Base-by-base conservation (phyloP, 2,113 vertebrate genomes). In the Lichenostomus cassidix region DNA sequence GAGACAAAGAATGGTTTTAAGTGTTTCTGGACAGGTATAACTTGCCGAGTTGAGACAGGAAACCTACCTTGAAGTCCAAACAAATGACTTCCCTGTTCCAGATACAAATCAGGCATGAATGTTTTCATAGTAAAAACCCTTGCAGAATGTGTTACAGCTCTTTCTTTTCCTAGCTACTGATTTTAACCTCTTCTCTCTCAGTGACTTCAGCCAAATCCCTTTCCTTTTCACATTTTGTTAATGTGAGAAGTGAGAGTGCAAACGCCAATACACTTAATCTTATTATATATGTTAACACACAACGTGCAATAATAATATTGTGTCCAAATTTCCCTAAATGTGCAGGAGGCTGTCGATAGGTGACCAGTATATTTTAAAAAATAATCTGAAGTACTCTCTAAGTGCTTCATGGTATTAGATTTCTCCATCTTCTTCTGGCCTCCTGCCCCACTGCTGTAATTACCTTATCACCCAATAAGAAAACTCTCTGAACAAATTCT, bases 401-500 rank as follows among this genome's bases (percentile, higher is more conserved):
- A 87, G 71, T 76, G 49, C 50, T 73, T 84, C 44, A 35, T 62
- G 33, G 63, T 74, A 58, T 89, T 89, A 75, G 55, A 50, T 58
- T 96, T 89, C 87, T 84, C 55, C 7, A 4, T 83, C 58, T 67
- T 91, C 91, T 94, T 87, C 52, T 92, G 82, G 65, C 69, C 37
- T 52, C 71, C 81, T 92, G 75, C 62, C 87, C 35, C 44, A 56
- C 39, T 5, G 8, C 50, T 56, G 35, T 80, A 92, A 91, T 96
- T 95, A 80, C 81, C 64, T 81, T 92, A 76, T 92, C 64, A 77
- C 80, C 27, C 31, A 71, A 80, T 70, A 95, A 88, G 60, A 91
- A 95, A 95, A 91, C 73, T 89, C 76, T 94, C 90, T 69, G 91
- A 89, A 91, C 49, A 89, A 96, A 79, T 92, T 67, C 60, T 88